A percentile compares a stretch with the other conserved stretches of the same genome.
These are phyloP conservation scores for Pherbina coryleti DNA, from an alignment of 2,888 invertebrate genomes.

Conservation along the genomic window DNA sequence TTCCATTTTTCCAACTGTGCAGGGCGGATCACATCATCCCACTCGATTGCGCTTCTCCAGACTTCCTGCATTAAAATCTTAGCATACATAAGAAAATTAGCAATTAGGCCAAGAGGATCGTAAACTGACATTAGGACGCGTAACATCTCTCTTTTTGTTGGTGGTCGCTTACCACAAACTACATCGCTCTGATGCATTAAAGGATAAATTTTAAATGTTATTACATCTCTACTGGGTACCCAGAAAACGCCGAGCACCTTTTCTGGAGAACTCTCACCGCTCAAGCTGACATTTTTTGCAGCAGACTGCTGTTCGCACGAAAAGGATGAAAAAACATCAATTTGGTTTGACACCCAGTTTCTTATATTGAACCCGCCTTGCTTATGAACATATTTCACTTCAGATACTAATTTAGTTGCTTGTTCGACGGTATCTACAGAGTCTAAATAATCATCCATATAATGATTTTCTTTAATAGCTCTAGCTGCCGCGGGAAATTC, in stretches of 20 bases:
- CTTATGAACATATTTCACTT: conserved; percentile 34
- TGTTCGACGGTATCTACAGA: conserved; percentile 19
- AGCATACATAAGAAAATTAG: conserved; percentile 15
- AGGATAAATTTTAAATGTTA: conserved; percentile 33
- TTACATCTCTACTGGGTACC: conserved; percentile 26
- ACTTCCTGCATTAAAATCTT: conserved; percentile 30
- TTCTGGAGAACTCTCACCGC: conserved; percentile 26
- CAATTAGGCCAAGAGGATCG: conserved; percentile 23
- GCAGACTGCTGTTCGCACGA: conserved; percentile 18
- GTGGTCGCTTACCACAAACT: conserved; percentile 25
- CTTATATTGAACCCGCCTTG: conserved; percentile 40
- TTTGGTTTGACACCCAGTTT: conserved; percentile 41
- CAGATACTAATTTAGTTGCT: conserved; percentile 37
- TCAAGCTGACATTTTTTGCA: conserved; percentile 4
- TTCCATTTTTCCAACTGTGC: not conserved
- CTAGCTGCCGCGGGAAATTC: conserved; percentile 39
- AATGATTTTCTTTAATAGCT: conserved; percentile 35
- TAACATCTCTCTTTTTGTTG: conserved; percentile 38
- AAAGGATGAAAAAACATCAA: conserved; percentile 19
- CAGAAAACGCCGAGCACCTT: conserved; percentile 45
- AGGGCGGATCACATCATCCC: conserved; percentile 11
- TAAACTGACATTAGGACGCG: conserved; percentile 1
- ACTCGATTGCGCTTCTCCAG: not conserved
- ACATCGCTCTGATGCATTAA: conserved; percentile 28
- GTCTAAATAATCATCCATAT: conserved; percentile 53